Evolutionary conservation across 1,140 invertebrate genomes (phyloP), one percentile per base, ranked within the genome.

Genomic region (Marisa cornuarietis): DNA sequence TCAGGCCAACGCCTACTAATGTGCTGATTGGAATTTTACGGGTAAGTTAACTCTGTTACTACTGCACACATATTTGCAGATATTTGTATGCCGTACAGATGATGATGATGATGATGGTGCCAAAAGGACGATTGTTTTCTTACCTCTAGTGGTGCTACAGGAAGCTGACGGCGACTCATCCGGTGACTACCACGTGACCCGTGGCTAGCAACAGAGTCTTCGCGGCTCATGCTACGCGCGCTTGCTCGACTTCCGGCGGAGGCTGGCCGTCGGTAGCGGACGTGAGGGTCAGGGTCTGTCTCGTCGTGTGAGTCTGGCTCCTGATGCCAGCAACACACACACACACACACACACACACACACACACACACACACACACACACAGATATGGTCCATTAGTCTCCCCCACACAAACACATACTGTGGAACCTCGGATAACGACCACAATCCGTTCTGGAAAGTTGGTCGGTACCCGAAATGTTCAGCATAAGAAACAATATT

Each of bases 301-400:
- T 86, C 85, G 74, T 86, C 85, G 49, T 86, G 85, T 11, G 85
- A 86, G 52, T 86, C 85, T 20, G 82, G 79, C 68, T 83, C 85
- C 85, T 86, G 22, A 7, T 26, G 71, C 52, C 18, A n/a, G 26
- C 58, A 9, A 72, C n/a, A 51, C 62, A 18, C 62, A 63, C 62
- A 18, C 62, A 63, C 62, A 18, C 62, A 63, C n/a, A n/a, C n/a
- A n/a, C n/a, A 72, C n/a, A 51, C 62, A 18, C 62, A 63, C 62
- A 18, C 62, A 63, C 62, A 18, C 62, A 63, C n/a, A 72, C n/a
- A 51, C 62, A 18, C 62, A 63, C 62, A 18, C 62, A 63, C 62
- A 18, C 62, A 63, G n/a, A n/a, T n/a, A n/a, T n/a, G n/a, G 18
- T n/a, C 62, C 62, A 63, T 63, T 20, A n/a, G 62, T n/a, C 62